Conservation (phyloP, 2,113 vertebrate genomes). For the Pagrus major region DNA sequence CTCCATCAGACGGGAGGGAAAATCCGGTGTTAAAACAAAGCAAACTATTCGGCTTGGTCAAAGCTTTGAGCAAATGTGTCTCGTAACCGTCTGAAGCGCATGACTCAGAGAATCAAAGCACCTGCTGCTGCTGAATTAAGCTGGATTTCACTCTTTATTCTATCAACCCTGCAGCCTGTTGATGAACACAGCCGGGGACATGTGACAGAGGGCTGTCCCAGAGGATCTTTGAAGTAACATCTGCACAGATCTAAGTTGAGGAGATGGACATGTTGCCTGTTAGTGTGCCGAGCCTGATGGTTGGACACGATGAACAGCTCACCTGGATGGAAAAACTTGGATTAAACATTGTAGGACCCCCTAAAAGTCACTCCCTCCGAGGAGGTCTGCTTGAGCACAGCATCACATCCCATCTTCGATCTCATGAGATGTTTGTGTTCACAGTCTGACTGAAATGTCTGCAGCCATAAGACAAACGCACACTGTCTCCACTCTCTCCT, state of each 20-base stretch:
- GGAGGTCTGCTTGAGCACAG: slow-evolving; percentile 9
- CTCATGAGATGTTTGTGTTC: slow-evolving; percentile 23
- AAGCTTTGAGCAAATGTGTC: neutral
- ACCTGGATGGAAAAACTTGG: slow-evolving; percentile 2
- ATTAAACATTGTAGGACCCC: neutral
- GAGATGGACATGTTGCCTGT: neutral
- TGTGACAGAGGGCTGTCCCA: neutral
- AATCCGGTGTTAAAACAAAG: slow-evolving; percentile 11
- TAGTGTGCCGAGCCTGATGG: neutral
- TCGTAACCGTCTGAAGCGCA: neutral
- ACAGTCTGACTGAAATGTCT: slow-evolving; percentile 30
- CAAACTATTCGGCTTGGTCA: neutral
- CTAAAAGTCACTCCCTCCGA: neutral
- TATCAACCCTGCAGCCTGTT: neutral
- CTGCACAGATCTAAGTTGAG: neutral
- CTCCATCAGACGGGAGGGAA: neutral
- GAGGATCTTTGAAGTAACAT: neutral
- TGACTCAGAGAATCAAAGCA: neutral
- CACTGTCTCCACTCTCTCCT: neutral
- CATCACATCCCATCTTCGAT: neutral
- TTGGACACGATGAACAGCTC: neutral
- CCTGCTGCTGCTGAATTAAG: neutral
- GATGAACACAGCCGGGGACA: neutral
- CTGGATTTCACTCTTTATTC: slow-evolving; percentile 1
- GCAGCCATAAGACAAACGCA: slow-evolving; percentile 13